A percentile compares a stretch with the other conserved stretches of the same genome.
phyloP scores from a whole-genome alignment of 2,113 vertebrate genomes.

The Gnathonemus longibarbis region DNA sequence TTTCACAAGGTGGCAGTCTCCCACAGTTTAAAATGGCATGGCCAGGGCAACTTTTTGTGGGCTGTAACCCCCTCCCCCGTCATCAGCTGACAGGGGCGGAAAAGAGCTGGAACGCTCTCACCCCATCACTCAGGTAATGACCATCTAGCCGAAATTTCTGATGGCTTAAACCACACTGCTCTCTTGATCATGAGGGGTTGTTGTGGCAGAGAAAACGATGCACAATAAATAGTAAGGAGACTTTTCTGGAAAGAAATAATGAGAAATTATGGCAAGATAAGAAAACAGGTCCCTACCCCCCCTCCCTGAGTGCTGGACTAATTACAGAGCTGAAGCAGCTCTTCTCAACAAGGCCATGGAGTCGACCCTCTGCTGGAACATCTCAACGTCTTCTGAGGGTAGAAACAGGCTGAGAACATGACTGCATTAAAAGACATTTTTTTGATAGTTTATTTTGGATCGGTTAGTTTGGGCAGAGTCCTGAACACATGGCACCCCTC shows the following conservation, averaged over 20 bases:
- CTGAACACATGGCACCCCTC: not conserved
- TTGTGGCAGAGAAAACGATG: not conserved
- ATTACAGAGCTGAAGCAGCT: not conserved
- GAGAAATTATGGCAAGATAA: constrained; percentile 14
- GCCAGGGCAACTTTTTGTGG: not conserved
- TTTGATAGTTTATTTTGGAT: not conserved
- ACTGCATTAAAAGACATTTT: not conserved
- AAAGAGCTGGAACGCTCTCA: not conserved
- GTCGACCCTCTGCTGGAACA: not conserved
- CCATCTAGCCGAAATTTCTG: no score
- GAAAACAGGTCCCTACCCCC: not conserved
- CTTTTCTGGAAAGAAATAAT: constrained; percentile 16
- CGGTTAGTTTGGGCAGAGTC: not conserved
- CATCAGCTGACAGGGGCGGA: not conserved
- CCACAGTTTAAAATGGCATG: not conserved
- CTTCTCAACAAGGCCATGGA: not conserved
- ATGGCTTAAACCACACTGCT: not conserved
- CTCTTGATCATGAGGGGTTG: not conserved
- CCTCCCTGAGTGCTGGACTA: not conserved
- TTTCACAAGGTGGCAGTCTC: not conserved
- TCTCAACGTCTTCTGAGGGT: not conserved
- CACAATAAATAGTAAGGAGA: not conserved
- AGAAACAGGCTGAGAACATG: not conserved
- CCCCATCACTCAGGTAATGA: not conserved
- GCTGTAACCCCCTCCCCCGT: not conserved